Evolutionary conservation across 1,140 invertebrate species (phyloP), one percentile per base, ranked within the genome.

Genomic region (Apis mellifera): DNA sequence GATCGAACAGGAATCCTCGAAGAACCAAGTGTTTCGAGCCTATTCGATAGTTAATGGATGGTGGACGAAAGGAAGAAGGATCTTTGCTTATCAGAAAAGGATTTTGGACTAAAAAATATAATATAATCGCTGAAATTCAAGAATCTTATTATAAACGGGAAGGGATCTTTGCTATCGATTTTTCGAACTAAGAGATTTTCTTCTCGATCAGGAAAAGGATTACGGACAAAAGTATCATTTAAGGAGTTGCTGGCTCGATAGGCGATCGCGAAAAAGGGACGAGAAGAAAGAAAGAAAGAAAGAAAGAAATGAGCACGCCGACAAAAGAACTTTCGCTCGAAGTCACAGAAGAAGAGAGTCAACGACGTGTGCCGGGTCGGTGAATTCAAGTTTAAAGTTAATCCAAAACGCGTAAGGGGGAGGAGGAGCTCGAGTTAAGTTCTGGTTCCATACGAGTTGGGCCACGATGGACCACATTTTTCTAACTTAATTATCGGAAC

Each of bases 401-500:
- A 73, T 78, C 15, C 5, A 9, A 15, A 52, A 50, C 32, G 79
- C 75, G 81, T 62, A 85, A 83, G 72, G 70, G 23, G 23, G 54
- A 66, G 84, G 74, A 59, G 42, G 69, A 26, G 60, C 68, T 70
- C 84, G 75, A 85, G 80, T 84, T 85, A 87, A 83, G 79, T n/a
- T n/a, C 59, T 66, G 68, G 81, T 86, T 88, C 79, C 89, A 83
- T 74, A 78, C 80, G 88, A 91, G 85, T 91, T 89, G 78, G 68
- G 65, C 80, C 70, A 89, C 74, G 62, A 80, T 77, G 75, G 88
- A 83, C 84, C 89, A 89, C 90, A 92, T 92, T 92, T 92, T 92
- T 91, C 87, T 84, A 92, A 92, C 89, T 92, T 92, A 92, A 92
- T 92, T 92, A 92, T 92, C 86, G 83, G 88, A 89, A 91, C 79